These are phyloP conservation scores for Barypeithes pellucidus DNA, from an alignment of 2,888 invertebrate species.

Conservation along the genomic window DNA sequence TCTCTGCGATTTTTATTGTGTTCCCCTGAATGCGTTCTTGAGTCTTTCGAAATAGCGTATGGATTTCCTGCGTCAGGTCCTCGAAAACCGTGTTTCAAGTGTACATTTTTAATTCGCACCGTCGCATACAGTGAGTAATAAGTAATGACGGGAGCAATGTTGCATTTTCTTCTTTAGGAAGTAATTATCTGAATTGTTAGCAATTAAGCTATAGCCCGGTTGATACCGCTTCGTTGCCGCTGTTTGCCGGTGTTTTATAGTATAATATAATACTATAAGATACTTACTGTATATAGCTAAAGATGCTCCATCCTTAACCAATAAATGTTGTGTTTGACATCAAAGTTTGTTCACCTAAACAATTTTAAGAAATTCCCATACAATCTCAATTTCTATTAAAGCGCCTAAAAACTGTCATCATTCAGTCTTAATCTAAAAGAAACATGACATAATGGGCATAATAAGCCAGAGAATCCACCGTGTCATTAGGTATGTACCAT, in stretches of 20 bases:
- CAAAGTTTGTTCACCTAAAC: not conserved
- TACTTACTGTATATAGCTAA: too few species aligned
- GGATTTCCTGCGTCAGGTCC: constrained; percentile 54
- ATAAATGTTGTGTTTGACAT: too few species aligned
- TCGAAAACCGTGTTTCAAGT: constrained; percentile 53
- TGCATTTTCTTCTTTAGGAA: not conserved
- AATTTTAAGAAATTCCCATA: constrained; percentile 14
- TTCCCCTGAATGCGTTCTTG: constrained; percentile 48
- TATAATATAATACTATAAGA: too few species aligned
- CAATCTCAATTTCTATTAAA: not conserved
- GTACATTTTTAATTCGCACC: constrained; percentile 53
- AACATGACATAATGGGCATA: constrained; percentile 46
- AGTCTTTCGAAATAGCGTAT: constrained; percentile 39
- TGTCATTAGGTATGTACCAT: constrained; percentile 34
- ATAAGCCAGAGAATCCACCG: constrained; percentile 37
- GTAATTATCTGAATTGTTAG: too few species aligned
- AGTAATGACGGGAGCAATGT: not conserved
- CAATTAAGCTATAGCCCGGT: too few species aligned
- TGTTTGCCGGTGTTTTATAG: too few species aligned
- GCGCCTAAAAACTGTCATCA: constrained; percentile 41
- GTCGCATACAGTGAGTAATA: constrained; percentile 42
- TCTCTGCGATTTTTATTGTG: constrained; percentile 48
- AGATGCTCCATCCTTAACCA: too few species aligned
- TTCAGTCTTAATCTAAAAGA: constrained; percentile 35
- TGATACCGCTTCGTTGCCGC: too few species aligned